Base-by-base conservation (phyloP, 2,797 vertebrate genomes). In the Myotis pilosus region DNA sequence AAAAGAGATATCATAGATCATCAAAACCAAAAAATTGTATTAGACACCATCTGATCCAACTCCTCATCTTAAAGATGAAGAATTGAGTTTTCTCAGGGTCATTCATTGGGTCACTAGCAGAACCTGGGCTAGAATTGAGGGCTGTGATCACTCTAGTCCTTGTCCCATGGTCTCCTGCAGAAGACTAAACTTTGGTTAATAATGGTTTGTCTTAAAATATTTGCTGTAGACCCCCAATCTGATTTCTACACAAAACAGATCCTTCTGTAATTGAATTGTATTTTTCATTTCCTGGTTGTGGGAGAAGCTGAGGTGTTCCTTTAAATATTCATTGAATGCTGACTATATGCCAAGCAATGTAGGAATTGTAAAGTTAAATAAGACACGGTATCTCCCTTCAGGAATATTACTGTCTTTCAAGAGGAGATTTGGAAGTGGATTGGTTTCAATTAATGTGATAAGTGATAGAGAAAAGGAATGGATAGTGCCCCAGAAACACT, bases 401-500 rank as follows among this genome's bases (percentile, higher is more conserved):
- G 94, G 82, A 80, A 72, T 95, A 87, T 94, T 83, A 89, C 68
- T 83, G 47, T 95, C 88, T 83, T 97, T 95, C 64, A 93, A 22
- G 85, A 96, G 88, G 84, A 93, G 82, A 95, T 55, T 57, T 91
- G 51, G 93, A 94, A 93, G 66, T 96, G 94, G 82, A 80, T 96
- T 96, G 25, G 41, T 95, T 96, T 96, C 86, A 96, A 84, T 92
- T 95, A 96, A 96, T 96, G 38, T 95, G 94, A 66, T 94, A 92
- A 96, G 71, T 89, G 82, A 74, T 86, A 51, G 60, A 87, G 88
- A 93, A 96, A 90, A 96, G 41, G 41, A 72, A 30, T 72, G 72
- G 28, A 28, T 20, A 74, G 64, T 74, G 60, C 82, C 55, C 55
- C 20, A 71, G 81, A 44, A 89, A 92, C 12, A 28, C 38, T 81